Evolutionary conservation across 2,113 vertebrate species (phyloP).

Genomic region (Nannobrachium achirus): DNA sequence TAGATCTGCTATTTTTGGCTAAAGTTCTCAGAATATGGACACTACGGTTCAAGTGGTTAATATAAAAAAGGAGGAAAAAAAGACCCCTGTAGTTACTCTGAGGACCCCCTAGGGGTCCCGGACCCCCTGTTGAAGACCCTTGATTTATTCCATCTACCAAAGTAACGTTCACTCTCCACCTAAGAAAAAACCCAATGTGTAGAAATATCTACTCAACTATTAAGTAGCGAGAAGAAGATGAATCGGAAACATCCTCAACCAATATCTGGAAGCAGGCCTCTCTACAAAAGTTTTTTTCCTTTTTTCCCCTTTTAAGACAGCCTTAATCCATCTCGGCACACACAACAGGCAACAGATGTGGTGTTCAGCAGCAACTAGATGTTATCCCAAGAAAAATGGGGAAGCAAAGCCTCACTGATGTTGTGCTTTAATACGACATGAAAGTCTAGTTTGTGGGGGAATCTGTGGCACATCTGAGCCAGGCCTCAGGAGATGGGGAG

Average conservation of each 20-base stretch:
- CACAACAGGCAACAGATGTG: slow-evolving; percentile 40
- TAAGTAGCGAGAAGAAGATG: neutral
- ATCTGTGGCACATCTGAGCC: slow-evolving; percentile 52
- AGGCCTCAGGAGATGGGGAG: slow-evolving; percentile 38
- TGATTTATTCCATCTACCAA: too few relatives aligned
- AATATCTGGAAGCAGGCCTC: slow-evolving; percentile 6
- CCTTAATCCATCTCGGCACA: slow-evolving; percentile 44
- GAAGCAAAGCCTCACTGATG: slow-evolving; percentile 51
- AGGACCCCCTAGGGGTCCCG: too few relatives aligned
- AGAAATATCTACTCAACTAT: neutral
- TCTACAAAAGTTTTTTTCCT: neutral
- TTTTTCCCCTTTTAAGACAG: slow-evolving; percentile 36
- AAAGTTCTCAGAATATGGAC: too few relatives aligned
- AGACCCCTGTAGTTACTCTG: too few relatives aligned
- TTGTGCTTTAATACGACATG: slow-evolving; percentile 67
- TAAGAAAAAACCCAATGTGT: neutral
- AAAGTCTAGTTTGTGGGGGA: slow-evolving; percentile 52
- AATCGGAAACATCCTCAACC: neutral
- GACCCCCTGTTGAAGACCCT: too few relatives aligned
- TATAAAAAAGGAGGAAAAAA: too few relatives aligned
- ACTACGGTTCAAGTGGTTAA: too few relatives aligned
- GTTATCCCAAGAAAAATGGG: slow-evolving; percentile 52
- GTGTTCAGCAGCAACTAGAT: slow-evolving; percentile 50
- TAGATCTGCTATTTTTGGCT: too few relatives aligned
- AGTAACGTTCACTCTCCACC: neutral